These are phyloP conservation scores for Tachyglossus aculeatus DNA, from an alignment of 2,797 vertebrate genomes.

Conservation along the genomic window DNA sequence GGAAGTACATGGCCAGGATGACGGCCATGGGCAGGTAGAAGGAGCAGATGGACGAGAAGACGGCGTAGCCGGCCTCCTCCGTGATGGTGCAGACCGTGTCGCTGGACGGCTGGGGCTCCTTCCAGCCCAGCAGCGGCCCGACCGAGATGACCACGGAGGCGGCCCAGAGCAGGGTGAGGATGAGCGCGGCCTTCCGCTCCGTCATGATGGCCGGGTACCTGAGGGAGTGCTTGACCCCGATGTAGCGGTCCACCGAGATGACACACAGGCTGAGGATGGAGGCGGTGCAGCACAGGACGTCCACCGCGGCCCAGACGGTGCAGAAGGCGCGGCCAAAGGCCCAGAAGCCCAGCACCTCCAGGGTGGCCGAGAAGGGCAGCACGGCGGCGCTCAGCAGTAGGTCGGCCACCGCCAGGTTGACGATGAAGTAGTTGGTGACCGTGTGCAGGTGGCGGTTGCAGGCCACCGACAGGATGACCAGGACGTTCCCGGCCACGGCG, in stretches of 20 bases:
- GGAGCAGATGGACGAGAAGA: constrained; percentile 96
- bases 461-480: constrained; percentile 94
- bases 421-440: constrained; percentile 96
- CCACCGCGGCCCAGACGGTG: constrained; percentile 98
- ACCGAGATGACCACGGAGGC: constrained; percentile 94
- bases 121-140: constrained; percentile 96
- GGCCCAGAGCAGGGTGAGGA: constrained; percentile 89
- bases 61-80: constrained; percentile 93
- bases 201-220: constrained; percentile 99
- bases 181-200: constrained; percentile 86
- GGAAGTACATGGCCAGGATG: constrained; percentile 96
- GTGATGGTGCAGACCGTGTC: constrained; percentile 94
- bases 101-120: constrained; percentile 89
- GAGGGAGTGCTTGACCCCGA: constrained; percentile 94
- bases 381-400: constrained; percentile 90
- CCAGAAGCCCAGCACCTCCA: constrained; percentile 96
- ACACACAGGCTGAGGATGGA: constrained; percentile 98
- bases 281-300: constrained; percentile 98
- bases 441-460: constrained; percentile 96
- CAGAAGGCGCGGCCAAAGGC: constrained; percentile 95
- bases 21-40: constrained; percentile 96
- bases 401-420: constrained; percentile 96
- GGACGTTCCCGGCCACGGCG: constrained; percentile 92
- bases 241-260: constrained; percentile 96
- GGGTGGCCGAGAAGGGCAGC: constrained; percentile 93